Base-by-base conservation (phyloP, 2,797 vertebrate species). In the Neosilurus mollespiculum region DNA sequence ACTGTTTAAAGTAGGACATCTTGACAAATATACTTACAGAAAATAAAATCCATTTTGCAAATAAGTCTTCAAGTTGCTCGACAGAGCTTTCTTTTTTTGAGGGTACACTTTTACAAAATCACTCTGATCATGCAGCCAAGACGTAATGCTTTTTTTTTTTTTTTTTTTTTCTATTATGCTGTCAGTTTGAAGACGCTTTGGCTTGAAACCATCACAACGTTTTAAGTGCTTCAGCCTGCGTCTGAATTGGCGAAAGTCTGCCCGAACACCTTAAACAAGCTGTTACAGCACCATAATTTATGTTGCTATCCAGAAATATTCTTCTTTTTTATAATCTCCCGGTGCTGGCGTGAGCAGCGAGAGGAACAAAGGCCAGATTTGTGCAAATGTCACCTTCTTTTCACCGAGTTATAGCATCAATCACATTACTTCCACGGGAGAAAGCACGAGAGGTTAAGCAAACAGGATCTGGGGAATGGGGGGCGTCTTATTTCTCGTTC, bases 321-420 rank as follows among this genome's bases (percentile, higher is more conserved):
- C 90, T 89, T 88, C 67, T 80, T 86, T 78, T 92, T 90, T 90
- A 88, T 91, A 91, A 87, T 92, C 92, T 93, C 88, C 88, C 90
- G 90, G 86, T 90, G 90, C 92, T 88, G 87, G 90, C 91, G 87
- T 80, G 91, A 91, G 90, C 89, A 90, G 90, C 37, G 37, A 91
- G 66, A 93, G 90, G 92, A 93, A 94, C 94, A 94, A 93, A 94
- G 91, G 92, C 83, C 92, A 94, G 93, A 93, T 93, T 93, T 94
- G 93, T 93, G 93, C 92, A 94, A 95, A 94, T 94, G 93, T 91
- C 94, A 93, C 92, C 90, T 83, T 91, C 92, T 86, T 85, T 92
- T 93, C 89, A 89, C 89, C 79, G 86, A 92, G 92, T 91, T 89
- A 91, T 92, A 86, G 91, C 91, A 93, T 92, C 91, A 93, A 94